These are phyloP conservation scores for Eulithis testata DNA, from an alignment of 2,888 invertebrate species.

Conservation along the genomic window DNA sequence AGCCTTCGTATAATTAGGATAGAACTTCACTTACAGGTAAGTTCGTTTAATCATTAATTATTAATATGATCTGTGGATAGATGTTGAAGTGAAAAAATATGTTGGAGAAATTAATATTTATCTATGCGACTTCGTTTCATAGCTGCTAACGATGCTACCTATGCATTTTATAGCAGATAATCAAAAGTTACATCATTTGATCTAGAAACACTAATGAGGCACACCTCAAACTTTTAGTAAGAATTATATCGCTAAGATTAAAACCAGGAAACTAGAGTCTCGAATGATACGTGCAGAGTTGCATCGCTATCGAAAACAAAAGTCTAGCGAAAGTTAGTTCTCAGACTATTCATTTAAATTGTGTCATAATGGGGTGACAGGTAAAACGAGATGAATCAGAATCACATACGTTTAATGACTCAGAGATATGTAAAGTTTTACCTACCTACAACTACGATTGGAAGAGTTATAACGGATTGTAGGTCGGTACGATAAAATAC, in stretches of 20 bases:
- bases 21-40: too few species aligned
- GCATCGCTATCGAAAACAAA: constrained; percentile 23
- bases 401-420: neutral
- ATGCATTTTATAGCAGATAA: too few species aligned
- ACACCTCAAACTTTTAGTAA: neutral
- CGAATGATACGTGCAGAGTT: constrained; percentile 7
- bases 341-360: constrained; percentile 23
- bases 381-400: constrained; percentile 2
- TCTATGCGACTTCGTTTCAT: too few species aligned
- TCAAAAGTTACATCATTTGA: neutral
- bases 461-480: neutral
- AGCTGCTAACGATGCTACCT: too few species aligned
- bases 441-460: too few species aligned
- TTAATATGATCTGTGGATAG: too few species aligned
- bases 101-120: too few species aligned
- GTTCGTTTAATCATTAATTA: too few species aligned
- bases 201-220: neutral
- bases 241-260: neutral
- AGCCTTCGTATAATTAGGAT: too few species aligned
- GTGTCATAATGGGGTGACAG: neutral
- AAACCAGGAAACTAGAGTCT: constrained; percentile 18
- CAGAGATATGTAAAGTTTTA: too few species aligned
- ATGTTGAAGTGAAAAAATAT: too few species aligned
- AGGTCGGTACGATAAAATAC: too few species aligned
- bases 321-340: constrained; percentile 29